Conservation (phyloP, 2,888 invertebrate genomes). For the Lasius fuliginosus region DNA sequence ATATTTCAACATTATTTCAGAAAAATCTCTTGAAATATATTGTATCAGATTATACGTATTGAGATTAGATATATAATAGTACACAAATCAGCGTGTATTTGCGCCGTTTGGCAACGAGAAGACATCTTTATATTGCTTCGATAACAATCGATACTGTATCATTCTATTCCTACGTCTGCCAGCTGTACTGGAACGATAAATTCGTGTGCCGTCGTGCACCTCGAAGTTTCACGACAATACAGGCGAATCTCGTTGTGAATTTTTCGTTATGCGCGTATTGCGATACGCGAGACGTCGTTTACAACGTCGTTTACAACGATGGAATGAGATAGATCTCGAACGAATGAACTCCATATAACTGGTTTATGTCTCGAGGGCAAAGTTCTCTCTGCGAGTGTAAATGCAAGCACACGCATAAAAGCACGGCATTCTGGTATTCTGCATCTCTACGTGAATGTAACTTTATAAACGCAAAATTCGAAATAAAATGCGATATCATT, state of each 20-base stretch:
- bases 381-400: conserved; percentile 27
- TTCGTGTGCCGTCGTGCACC: conserved; percentile 41
- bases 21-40: neutral
- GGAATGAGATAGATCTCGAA: conserved; percentile 39
- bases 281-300: conserved; percentile 51
- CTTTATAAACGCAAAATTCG: conserved; percentile 52
- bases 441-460: conserved; percentile 18
- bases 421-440: conserved; percentile 20
- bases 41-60: neutral
- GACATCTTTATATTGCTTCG: conserved; percentile 49
- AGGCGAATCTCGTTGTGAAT: conserved; percentile 49
- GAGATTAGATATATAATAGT: conserved; percentile 10
- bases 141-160: conserved; percentile 54
- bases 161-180: conserved; percentile 50
- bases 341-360: conserved; percentile 43
- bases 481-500: conserved; percentile 32
- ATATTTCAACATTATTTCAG: neutral
- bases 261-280: conserved; percentile 40
- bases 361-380: conserved; percentile 53
- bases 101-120: conserved; percentile 27
- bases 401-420: conserved; percentile 41
- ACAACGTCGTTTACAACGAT: conserved; percentile 50
- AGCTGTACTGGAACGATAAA: conserved; percentile 45
- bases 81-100: conserved; percentile 14
- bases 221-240: conserved; percentile 33